phyloP scores from a whole-genome alignment of 1,140 invertebrate species.

The Nephotettix cincticeps region DNA sequence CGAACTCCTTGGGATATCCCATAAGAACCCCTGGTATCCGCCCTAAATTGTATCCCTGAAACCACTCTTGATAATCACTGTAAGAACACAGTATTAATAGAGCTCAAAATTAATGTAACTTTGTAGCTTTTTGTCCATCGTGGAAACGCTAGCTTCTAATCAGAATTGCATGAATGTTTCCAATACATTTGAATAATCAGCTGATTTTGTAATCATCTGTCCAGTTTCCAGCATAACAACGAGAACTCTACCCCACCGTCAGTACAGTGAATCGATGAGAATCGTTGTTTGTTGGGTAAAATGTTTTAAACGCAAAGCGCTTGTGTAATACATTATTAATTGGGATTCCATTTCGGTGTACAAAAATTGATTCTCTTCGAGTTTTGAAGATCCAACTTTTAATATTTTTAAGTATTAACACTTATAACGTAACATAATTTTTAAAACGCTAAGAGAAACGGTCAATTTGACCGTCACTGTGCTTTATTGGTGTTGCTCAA shows the following conservation, averaged over 20 bases:
- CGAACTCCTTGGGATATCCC: background rate
- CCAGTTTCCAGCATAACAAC: background rate
- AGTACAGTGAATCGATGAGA: no score
- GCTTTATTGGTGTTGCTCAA: no score
- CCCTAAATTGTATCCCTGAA: background rate
- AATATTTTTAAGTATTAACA: no score
- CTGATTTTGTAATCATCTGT: conserved; percentile 2
- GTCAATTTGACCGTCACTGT: no score
- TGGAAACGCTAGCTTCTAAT: background rate
- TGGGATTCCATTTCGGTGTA: no score
- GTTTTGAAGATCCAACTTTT: no score
- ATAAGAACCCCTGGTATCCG: background rate
- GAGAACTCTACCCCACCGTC: background rate
- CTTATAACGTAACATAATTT: no score
- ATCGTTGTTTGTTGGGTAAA: no score
- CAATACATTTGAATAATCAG: conserved; percentile 1
- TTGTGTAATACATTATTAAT: no score
- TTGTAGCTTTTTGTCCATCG: background rate
- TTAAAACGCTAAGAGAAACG: no score
- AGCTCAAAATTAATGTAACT: background rate
- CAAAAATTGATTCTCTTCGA: no score
- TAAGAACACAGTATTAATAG: background rate
- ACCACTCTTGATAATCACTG: background rate
- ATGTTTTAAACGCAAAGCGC: no score
- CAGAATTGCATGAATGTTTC: background rate